Conservation (phyloP, 2,888 invertebrate genomes). For the Drosophila longiperda region DNA sequence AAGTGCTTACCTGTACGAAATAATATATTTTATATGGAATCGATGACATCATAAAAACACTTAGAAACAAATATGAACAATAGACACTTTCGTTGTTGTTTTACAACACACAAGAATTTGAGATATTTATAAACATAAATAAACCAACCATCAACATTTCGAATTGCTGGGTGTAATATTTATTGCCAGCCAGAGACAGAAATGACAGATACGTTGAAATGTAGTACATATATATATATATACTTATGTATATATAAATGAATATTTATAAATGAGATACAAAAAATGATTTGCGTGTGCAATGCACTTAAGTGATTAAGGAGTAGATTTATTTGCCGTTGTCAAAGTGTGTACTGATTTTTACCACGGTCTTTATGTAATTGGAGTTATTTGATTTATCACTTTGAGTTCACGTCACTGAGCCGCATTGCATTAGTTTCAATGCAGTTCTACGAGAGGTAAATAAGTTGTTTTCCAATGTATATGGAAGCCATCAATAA, state of each 20-base stretch:
- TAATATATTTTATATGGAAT: not conserved
- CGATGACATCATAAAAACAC: not conserved
- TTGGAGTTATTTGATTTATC: constrained; percentile 27
- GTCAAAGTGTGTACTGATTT: constrained; percentile 41
- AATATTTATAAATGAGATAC: not conserved
- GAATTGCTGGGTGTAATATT: constrained; percentile 49
- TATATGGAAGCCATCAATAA: constrained; percentile 25
- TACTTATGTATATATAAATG: not conserved
- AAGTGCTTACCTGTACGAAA: not conserved
- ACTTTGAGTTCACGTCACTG: constrained; percentile 33
- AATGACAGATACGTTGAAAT: constrained; percentile 44
- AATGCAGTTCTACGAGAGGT: constrained; percentile 23
- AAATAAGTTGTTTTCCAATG: constrained; percentile 15
- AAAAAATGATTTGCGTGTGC: constrained; percentile 20
- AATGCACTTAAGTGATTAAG: constrained; percentile 62
- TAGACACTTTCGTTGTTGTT: not conserved
- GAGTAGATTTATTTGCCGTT: constrained; percentile 36
- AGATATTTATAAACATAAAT: not conserved
- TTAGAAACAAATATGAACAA: not conserved
- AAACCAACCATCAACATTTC: not conserved
- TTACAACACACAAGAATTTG: not conserved
- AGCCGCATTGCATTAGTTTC: constrained; percentile 40
- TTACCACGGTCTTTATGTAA: constrained; percentile 36
- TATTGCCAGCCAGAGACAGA: constrained; percentile 59
- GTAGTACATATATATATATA: not conserved